Evolutionary conservation across 2,797 vertebrate genomes (phyloP).

Genomic region (Okamejei kenojei): DNA sequence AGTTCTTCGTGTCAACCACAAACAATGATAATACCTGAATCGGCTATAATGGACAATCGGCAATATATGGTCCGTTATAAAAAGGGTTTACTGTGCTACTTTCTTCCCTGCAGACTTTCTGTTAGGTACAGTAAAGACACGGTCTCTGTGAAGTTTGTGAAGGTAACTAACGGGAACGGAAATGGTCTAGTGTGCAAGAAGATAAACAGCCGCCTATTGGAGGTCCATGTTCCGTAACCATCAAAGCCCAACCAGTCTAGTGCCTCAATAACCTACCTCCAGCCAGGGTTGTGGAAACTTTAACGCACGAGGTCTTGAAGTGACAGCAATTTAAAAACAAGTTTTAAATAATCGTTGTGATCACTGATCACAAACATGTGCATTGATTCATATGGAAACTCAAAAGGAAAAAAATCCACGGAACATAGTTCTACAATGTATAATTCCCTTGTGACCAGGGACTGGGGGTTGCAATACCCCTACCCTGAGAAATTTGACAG

Average conservation of each 20-base stretch:
- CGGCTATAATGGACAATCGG: too few relatives aligned
- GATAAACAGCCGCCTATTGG: constrained; percentile 10
- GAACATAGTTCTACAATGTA: not conserved
- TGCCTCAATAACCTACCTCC: not conserved
- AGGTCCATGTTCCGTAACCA: not conserved
- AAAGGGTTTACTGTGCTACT: not conserved
- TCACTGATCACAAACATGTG: not conserved
- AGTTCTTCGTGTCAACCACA: too few relatives aligned
- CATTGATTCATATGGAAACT: not conserved
- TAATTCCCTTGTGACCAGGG: not conserved
- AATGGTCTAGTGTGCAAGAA: not conserved
- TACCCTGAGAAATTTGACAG: not conserved
- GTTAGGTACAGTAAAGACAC: not conserved
- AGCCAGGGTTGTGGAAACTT: not conserved
- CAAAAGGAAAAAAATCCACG: not conserved
- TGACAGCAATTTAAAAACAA: not conserved
- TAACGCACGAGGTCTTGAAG: not conserved
- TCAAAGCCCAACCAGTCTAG: not conserved
- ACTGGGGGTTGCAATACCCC: too few relatives aligned
- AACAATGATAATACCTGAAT: too few relatives aligned
- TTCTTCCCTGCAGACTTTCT: not conserved
- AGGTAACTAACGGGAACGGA: not conserved
- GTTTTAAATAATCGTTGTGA: not conserved
- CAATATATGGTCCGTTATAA: too few relatives aligned
- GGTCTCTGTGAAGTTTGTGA: not conserved